Percentiles rank a stretch among this genome's conserved stretches.
Evolutionary conservation across 2,888 invertebrate genomes (phyloP).

Genomic region (Strigamia crassipes): DNA sequence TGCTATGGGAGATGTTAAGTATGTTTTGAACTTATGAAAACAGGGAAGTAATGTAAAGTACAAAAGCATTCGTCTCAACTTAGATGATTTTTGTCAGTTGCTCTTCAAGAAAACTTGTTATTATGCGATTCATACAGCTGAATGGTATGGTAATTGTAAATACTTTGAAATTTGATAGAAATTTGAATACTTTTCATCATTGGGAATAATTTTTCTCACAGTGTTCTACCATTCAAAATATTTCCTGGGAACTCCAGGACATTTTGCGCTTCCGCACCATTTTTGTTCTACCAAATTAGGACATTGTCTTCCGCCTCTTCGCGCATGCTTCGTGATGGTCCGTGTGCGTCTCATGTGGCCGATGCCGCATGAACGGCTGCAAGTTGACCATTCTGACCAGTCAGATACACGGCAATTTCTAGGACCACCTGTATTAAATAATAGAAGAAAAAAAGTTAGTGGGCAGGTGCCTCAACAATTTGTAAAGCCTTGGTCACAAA

Average conservation of each 20-base stretch:
- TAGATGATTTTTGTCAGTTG: too few species aligned
- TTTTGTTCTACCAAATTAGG: slow-evolving; percentile 81
- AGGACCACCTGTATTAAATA: slow-evolving; percentile 66
- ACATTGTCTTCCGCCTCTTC: slow-evolving; percentile 80
- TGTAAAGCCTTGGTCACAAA: too few species aligned
- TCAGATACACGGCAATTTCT: slow-evolving; percentile 82
- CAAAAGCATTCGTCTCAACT: too few species aligned
- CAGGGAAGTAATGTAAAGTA: too few species aligned
- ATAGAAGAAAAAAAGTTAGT: background rate
- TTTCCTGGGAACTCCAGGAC: slow-evolving; percentile 55
- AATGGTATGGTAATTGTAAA: too few species aligned
- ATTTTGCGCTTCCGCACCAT: slow-evolving; percentile 80
- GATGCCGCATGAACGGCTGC: slow-evolving; percentile 86
- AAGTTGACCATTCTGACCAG: slow-evolving; percentile 86
- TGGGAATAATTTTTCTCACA: background rate
- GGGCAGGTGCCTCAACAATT: too few species aligned
- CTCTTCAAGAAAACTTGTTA: too few species aligned
- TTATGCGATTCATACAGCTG: too few species aligned
- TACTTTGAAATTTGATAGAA: too few species aligned
- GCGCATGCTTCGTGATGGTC: slow-evolving; percentile 74
- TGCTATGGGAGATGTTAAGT: too few species aligned
- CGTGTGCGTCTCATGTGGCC: slow-evolving; percentile 83
- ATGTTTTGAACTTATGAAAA: too few species aligned
- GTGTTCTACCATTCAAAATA: slow-evolving; percentile 67
- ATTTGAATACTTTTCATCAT: too few species aligned